Conservation (phyloP, 1,140 invertebrate species). For the Brachionus rubens region DNA sequence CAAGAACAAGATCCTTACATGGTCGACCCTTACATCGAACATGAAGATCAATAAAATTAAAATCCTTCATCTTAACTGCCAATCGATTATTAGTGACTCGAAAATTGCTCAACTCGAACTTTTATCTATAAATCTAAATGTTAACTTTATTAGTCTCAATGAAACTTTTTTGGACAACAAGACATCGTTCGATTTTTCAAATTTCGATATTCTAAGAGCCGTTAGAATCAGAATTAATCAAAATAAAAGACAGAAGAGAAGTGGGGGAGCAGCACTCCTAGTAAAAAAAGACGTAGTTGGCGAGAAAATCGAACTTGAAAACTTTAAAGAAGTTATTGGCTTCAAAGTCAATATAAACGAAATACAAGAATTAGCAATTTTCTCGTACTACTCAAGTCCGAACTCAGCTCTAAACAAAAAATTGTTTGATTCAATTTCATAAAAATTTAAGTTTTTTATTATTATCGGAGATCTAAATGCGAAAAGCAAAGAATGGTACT, state of each 20-base stretch:
- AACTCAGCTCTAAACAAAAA: background rate
- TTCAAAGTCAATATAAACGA: slow-evolving; percentile 12
- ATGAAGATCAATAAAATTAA: slow-evolving; percentile 2
- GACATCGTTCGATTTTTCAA: background rate
- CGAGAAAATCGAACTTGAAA: background rate
- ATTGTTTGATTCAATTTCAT: slow-evolving; percentile 1
- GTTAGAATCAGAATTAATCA: background rate
- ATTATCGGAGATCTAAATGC: background rate
- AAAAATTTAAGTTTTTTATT: background rate
- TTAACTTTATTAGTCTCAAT: slow-evolving; percentile 5
- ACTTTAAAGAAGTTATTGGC: slow-evolving; percentile 8
- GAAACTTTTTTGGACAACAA: slow-evolving; percentile 6
- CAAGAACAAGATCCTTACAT: background rate
- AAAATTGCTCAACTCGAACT: background rate
- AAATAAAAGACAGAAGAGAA: background rate
- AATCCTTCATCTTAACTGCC: background rate
- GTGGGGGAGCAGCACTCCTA: background rate
- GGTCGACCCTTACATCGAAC: background rate
- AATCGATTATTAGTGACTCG: slow-evolving; percentile 1
- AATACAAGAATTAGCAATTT: background rate
- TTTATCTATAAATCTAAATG: background rate
- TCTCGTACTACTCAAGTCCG: slow-evolving; percentile 9
- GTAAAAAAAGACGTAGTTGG: background rate
- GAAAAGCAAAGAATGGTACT: slow-evolving; percentile 7
- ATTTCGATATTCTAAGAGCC: background rate